Base-by-base conservation (phyloP, 2,888 invertebrate genomes). In the Apocheima hispidaria region DNA sequence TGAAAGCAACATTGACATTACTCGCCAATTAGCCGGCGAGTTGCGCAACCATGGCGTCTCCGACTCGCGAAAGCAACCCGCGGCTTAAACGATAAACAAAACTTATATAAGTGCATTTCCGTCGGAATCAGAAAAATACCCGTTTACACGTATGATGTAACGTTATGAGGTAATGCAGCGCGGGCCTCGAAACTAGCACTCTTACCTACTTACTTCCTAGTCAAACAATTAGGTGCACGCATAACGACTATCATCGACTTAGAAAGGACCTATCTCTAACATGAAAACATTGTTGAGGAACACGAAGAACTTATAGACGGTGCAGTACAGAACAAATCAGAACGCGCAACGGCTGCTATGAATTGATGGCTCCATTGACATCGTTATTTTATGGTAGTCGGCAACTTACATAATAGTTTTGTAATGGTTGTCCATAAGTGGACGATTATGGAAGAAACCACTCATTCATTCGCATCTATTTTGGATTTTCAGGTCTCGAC, bases 1-100 rank as follows among this genome's bases (percentile, higher is more conserved):
- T 88, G 91, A 91, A 91, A 90, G 90, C 79, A 88, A 85, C 88
- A 88, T 89, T 90, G 90, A 90, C 89, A 90, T 90, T 89, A 89
- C 83, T 74, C 73, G 74, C 74, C 84, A 86, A 89, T 90, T 88
- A 88, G 79, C 75, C 80, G 68, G 67, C 68, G 56, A 65, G 80
- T 90, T 90, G 79, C 84, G 83, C 75, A 90, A 90, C 72, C 61
- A 75, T 77, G 71, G 74, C 68, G 73, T 65, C 63, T 56, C 65
- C 77, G 59, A 18, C 52, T 68, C 68, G 88, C 84, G 89, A 89
- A 91, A 90, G 90, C 83, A 79, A 82, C 83, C 73, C 75, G 73
- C 77, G 78, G 83, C 48, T 23, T 48, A 41, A 62, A 57, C 61
- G 61, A 62, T 88, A 88, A 89, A 90, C 84, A 90, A 84, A 83